These are phyloP conservation scores for Cuculus canorus DNA, from an alignment of 2,797 vertebrate species.

Conservation along the genomic window DNA sequence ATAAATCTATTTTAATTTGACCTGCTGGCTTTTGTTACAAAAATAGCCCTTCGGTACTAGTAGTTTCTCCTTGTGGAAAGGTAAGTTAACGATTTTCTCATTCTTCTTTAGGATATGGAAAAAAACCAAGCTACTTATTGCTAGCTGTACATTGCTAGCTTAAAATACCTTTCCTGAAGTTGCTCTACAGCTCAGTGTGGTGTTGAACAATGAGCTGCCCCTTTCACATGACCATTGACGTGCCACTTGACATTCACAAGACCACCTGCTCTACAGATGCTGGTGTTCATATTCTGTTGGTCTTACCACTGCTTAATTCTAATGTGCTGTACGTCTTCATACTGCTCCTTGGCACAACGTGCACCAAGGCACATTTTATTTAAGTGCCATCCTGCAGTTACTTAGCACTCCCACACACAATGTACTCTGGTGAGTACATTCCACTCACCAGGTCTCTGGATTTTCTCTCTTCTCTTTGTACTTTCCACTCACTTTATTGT, in stretches of 20 bases:
- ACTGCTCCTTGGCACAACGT: neutral
- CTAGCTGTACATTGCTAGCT: neutral
- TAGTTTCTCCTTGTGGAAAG: neutral
- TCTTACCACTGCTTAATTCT: neutral
- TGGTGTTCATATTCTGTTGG: neutral
- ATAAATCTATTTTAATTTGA: neutral
- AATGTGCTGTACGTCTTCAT: neutral
- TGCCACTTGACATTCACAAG: neutral
- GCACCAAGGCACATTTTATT: neutral
- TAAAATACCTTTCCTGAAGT: neutral
- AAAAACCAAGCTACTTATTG: neutral
- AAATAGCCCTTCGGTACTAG: neutral
- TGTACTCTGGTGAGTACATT: rapidly evolving
- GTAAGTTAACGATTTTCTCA: neutral
- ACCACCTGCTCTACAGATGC: neutral
- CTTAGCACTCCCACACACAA: neutral
- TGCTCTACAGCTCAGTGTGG: neutral
- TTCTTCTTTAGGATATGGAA: neutral
- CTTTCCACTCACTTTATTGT: neutral
- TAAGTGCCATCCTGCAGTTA: neutral
- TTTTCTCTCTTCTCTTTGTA: neutral
- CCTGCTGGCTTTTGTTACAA: neutral
- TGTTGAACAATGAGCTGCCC: neutral
- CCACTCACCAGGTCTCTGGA: neutral
- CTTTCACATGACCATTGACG: no score